Base-by-base conservation (phyloP, 2,113 vertebrate genomes). In the Willisornis vidua region DNA sequence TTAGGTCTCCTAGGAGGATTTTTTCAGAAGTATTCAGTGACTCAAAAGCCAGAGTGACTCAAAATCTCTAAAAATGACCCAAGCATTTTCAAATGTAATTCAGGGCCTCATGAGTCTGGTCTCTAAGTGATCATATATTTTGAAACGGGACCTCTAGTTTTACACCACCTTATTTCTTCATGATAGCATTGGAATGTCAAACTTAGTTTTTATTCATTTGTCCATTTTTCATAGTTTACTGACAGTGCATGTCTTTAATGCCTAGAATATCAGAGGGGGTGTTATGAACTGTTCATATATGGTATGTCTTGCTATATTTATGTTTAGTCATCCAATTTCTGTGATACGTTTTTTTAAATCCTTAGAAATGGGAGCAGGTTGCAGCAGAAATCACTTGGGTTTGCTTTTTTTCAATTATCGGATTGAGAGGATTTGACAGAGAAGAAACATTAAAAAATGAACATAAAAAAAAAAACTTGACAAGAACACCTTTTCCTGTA, bases 201-300 rank as follows among this genome's bases (percentile, higher is more conserved):
- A 10, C 9, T 90, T 62, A 54, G 2, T 17, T 80, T 85, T 86
- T 51, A 59, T 59, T 90, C 0, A 49, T 82, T 55, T 86, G 17
- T n/a, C 14, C 59, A 8, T 19, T 74, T 93, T 55, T 65, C 25
- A 20, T 39, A 74, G 37, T 59, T 72, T 39, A 33, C 58, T 79
- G n/a, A 52, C 6, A 68, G 66, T 24, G 51, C 3, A 13, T 55
- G 5, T 18, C 5, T 87, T 88, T 71, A 70, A 52, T 43, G 37
- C 2, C 10, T 39, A 26, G 31, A 26, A 37, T 74, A 61, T 51
- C 33, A 4, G 20, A 51, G 17, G 2, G 1, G 1, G 0, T 52
- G 25, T 82, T 82, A 81, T 26, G 19, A 80, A 45, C 12, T 54
- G 3, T 43, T 93, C 2, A 2, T n/a, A 1, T 41, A 33, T 15